phyloP scores from a whole-genome alignment of 2,888 invertebrate species.

The Drosophila mimetica region DNA sequence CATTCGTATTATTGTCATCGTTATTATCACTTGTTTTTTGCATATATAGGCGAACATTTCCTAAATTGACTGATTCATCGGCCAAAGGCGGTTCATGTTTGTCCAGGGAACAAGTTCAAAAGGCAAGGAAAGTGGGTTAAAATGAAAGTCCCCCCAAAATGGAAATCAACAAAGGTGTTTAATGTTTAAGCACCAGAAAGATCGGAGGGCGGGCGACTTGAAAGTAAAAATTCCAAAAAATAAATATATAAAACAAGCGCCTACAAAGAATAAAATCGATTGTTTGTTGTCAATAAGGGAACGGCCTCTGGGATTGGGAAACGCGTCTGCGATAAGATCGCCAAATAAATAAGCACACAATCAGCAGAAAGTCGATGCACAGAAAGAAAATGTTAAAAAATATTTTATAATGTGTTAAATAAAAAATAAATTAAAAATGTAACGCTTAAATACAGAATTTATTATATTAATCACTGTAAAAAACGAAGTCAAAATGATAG shows the following conservation, averaged over 20 bases:
- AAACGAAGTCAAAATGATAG: too few species aligned
- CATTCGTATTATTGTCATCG: constrained; percentile 13
- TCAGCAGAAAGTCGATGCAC: constrained; percentile 5
- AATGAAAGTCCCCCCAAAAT: constrained; percentile 55
- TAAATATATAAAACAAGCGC: constrained; percentile 36
- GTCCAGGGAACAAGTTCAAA: constrained; percentile 26
- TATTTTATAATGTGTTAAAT: background rate
- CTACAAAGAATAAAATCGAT: constrained; percentile 64
- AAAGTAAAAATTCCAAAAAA: constrained; percentile 42
- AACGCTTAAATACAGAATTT: background rate
- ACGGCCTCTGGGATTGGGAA: constrained; percentile 40
- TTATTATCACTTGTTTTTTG: constrained; percentile 35
- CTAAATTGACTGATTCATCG: constrained; percentile 73
- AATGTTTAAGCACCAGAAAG: constrained; percentile 8
- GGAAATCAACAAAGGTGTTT: constrained; percentile 7
- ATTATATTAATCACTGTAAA: background rate
- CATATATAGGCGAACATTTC: constrained; percentile 54
- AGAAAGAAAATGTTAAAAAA: background rate
- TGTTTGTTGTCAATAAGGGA: constrained; percentile 52
- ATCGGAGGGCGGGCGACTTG: constrained; percentile 52
- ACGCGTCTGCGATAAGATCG: constrained; percentile 55
- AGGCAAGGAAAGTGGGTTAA: constrained; percentile 68
- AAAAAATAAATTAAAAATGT: background rate
- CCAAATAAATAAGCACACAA: constrained; percentile 42
- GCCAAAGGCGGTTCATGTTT: constrained; percentile 40